Percentiles rank a stretch among this genome's conserved stretches.
phyloP scores from a whole-genome alignment of 2,888 invertebrate genomes.

The Spodoptera picta region DNA sequence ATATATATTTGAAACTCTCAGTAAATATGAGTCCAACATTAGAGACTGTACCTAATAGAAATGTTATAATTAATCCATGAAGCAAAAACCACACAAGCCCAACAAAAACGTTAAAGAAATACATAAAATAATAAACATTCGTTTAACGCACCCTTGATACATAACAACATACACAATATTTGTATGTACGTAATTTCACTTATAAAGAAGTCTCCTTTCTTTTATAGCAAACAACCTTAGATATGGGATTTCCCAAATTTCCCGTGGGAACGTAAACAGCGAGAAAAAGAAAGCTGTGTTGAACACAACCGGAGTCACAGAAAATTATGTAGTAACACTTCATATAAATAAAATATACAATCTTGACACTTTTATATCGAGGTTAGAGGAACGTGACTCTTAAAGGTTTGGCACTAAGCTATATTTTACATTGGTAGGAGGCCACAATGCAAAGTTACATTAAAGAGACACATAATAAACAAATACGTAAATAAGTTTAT shows the following conservation, averaged over 20 bases:
- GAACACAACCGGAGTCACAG: conserved; percentile 22
- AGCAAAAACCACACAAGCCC: too few relatives aligned
- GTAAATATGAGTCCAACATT: too few relatives aligned
- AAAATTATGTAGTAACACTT: conserved; percentile 8
- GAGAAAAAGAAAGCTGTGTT: conserved; percentile 29
- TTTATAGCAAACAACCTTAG: conserved; percentile 27
- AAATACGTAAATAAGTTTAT: too few relatives aligned
- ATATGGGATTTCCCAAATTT: conserved; percentile 38
- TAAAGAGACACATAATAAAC: too few relatives aligned
- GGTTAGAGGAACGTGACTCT: conserved; percentile 36
- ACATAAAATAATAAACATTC: background rate
- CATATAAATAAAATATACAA: conserved; percentile 38
- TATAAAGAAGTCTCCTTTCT: conserved; percentile 16
- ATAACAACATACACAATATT: background rate
- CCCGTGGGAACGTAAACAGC: conserved; percentile 34
- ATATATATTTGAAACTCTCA: too few relatives aligned
- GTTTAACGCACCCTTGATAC: background rate
- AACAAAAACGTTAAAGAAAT: too few relatives aligned
- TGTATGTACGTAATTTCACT: conserved; percentile 15
- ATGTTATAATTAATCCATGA: too few relatives aligned
- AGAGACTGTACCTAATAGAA: too few relatives aligned
- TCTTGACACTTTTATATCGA: conserved; percentile 44
- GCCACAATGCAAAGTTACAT: too few relatives aligned
- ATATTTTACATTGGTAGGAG: too few relatives aligned
- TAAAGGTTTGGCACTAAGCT: conserved; percentile 31